Evolutionary conservation across 2,113 vertebrate species (phyloP).

Genomic region (Tachysurus fulvidraco): DNA sequence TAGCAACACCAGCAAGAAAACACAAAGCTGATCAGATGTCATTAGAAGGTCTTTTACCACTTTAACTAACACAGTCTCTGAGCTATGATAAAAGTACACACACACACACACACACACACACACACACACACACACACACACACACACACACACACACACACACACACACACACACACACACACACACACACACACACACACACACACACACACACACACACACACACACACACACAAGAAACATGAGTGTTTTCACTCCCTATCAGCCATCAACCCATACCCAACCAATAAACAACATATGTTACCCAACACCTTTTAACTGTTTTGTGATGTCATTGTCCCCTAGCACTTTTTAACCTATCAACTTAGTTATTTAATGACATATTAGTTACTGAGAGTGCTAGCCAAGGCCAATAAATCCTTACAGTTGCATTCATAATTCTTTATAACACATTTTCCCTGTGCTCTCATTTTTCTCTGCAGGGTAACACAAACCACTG

Average conservation of each 20-base stretch:
- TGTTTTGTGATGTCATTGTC: conserved; percentile 59
- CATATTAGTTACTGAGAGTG: conserved; percentile 44
- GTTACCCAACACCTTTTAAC: conserved; percentile 51
- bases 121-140: no score
- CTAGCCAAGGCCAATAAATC: conserved; percentile 55
- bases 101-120: no score
- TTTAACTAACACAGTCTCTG: no score
- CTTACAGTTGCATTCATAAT: conserved; percentile 44
- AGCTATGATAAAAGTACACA: no score
- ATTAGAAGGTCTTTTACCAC: no score
- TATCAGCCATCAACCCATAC: conserved; percentile 16
- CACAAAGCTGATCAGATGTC: no score
- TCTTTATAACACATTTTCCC: conserved; percentile 52
- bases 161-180: background rate
- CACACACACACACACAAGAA: background rate
- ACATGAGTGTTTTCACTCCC: background rate
- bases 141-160: no score
- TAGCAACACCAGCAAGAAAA: no score
- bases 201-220: conserved; percentile 14
- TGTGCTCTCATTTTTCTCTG: conserved; percentile 39
- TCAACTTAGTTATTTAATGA: conserved; percentile 56
- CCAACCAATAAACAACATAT: conserved; percentile 16
- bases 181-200: no score
- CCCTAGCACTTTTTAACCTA: conserved; percentile 60
- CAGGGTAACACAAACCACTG: conserved; percentile 47